Base-by-base conservation (phyloP, 2,113 vertebrate species). In the Proterorhinus semilunaris region DNA sequence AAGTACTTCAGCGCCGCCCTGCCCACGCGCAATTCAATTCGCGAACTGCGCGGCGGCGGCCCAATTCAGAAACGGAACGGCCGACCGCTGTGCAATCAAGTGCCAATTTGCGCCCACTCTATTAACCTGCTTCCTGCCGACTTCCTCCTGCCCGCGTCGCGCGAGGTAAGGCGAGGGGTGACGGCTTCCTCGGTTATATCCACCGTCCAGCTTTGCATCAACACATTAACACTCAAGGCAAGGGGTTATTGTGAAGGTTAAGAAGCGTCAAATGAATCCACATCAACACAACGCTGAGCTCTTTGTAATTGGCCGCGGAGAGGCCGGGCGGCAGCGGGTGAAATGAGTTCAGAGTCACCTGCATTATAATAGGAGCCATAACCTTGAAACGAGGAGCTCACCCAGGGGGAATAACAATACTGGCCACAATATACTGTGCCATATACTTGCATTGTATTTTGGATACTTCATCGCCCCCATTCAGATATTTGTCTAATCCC, bases 21-120 rank as follows among this genome's bases (percentile, higher is more conserved):
- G 65, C 85, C 82, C 75, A 85, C 84, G 3, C 45, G 0, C 62
- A 62, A 59, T 49, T 79, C 70, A 75, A 81, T 80, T 86, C 62
- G 81, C 68, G 57, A 83, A 81, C 76, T 64, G 65, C n/a, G 72
- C 63, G 82, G 79, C 43, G 36, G 69, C 78, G 46, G 68, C 69
- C 69, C 76, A 69, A 82, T 84, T 89, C 75, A 82, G 68, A 13
- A 69, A 65, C 3, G 12, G 69, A 82, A 72, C 46, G 51, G 59
- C 21, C 46, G 69, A 81, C 69, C 36, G 64, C 74, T 46, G 27
- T 36, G 49, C 80, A 85, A 89, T 88, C 81, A 87, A 84, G 80
- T 51, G 12, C 48, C 78, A 83, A 79, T 89, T 83, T 83, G 72
- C 68, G 46, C 77, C 72, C 62, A 69, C 77, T 83, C 65, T 53